Conservation (phyloP, 2,797 vertebrate species). For the Lepidocolaptes lacrymiger region DNA sequence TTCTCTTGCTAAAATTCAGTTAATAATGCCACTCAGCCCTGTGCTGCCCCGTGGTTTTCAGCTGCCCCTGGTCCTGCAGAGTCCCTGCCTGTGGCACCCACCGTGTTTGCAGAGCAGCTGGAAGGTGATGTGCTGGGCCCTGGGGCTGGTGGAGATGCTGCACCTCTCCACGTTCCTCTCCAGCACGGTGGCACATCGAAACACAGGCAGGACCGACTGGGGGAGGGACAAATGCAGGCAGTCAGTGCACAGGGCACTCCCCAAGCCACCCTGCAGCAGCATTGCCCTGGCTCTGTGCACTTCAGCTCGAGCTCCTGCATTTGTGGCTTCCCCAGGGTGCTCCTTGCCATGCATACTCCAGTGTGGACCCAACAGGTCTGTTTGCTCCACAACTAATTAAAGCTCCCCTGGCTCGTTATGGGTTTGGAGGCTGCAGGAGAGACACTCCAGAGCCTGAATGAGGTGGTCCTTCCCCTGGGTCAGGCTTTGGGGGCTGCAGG, state of each 20-base stretch:
- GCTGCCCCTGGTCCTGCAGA: neutral
- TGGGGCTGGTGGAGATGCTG: conserved; percentile 60
- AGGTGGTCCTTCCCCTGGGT: neutral
- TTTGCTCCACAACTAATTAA: too few relatives aligned
- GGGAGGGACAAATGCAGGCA: neutral
- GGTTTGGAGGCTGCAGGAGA: neutral
- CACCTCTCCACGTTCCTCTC: conserved; percentile 89
- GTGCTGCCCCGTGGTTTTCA: neutral
- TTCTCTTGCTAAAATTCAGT: neutral
- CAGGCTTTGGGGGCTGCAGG: neutral
- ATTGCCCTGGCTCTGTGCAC: neutral
- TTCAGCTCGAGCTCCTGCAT: neutral
- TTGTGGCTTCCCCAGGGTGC: neutral
- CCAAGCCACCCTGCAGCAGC: neutral
- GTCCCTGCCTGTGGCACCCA: conserved; percentile 62
- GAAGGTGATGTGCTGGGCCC: conserved; percentile 77
- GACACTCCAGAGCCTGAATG: neutral
- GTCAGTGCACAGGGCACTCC: neutral
- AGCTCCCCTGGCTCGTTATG: neutral
- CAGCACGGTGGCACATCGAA: conserved; percentile 84
- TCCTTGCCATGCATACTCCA: neutral
- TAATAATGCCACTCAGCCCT: neutral
- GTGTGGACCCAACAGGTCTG: neutral
- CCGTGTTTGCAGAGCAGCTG: conserved; percentile 91
- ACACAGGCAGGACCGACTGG: conserved; percentile 89